These are phyloP conservation scores for Isaurus tuberculatus DNA, from an alignment of 92 coral and sea anemone species.

Conservation along the genomic window DNA sequence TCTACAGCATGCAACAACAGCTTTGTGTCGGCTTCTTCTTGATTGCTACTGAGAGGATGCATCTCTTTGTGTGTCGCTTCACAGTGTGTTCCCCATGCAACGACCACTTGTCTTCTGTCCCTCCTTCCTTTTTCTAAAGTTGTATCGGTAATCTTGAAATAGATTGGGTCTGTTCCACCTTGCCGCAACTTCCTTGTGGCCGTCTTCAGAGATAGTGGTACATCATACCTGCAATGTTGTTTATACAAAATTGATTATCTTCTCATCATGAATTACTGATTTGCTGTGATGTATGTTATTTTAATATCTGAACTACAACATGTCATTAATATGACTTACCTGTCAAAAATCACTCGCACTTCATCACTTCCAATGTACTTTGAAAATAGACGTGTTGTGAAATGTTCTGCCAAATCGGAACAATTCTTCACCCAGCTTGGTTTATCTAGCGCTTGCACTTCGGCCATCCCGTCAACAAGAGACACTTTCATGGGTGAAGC, in stretches of 20 bases:
- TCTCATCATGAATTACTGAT: conserved; percentile 11
- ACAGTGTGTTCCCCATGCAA: conserved; percentile 46
- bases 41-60: conserved; percentile 53
- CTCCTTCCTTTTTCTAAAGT: conserved; percentile 25
- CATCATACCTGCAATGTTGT: conserved; percentile 53
- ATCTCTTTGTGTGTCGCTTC: conserved; percentile 55
- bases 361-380: conserved; percentile 59
- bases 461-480: conserved; percentile 74
- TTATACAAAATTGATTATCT: conserved; percentile 24
- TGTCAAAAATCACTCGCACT: conserved; percentile 62
- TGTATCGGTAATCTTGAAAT: conserved; percentile 66
- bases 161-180: conserved; percentile 57
- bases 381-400: conserved; percentile 36
- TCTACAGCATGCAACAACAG: conserved; percentile 59
- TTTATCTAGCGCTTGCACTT: conserved; percentile 66
- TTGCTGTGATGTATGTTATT: conserved; percentile 2
- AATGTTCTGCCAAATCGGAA: conserved; percentile 66
- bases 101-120: conserved; percentile 31
- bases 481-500: background rate
- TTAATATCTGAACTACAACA: background rate
- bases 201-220: conserved; percentile 62
- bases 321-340: conserved; percentile 30
- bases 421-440: conserved; percentile 53
- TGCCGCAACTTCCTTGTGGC: conserved; percentile 56
- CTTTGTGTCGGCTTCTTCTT: conserved; percentile 73